Evolutionary conservation across 2,888 invertebrate species (phyloP), one percentile per base, ranked within the genome.

Genomic region (Hirtodrosophila alboralis): DNA sequence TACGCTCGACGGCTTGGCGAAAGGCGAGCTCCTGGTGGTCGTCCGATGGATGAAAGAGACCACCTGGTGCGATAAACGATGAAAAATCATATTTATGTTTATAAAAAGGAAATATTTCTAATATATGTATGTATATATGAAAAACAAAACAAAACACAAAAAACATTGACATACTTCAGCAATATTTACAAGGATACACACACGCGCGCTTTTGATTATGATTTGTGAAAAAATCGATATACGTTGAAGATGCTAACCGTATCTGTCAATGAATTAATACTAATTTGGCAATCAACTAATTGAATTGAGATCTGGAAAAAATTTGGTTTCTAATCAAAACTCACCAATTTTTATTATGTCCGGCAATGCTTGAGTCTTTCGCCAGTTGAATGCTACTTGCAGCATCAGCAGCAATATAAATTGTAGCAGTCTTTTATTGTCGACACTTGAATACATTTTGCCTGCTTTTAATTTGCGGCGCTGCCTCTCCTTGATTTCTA

Each of bases 21-120:
- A 98, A 98, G 33, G 97, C 97, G 56, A 96, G 93, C 90, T 97
- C 97, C 90, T 96, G 96, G 86, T 95, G 95, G 89, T 96, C 95
- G 90, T 96, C 96, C 58, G 95, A 94, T 9, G 96, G 95, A 91
- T 97, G 96, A 90, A 97, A 97, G 47, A 97, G 92, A 34, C 96
- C 97, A 90, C 97, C 97, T 97, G 74, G 21, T 37, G 18, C 33
- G 12, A 34, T 9, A 52, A 26, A 21, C 28, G 37, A 37, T 23
- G 4, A 12, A 40, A 49, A 4, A 5, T 18, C 5, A 5, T 5
- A 64, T 23, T 31, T 36, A 45, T 36, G 18, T 33, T 28, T 26
- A 44, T 51, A 16, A 36, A 30, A 26, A 44, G 2, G 18, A 10
- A 18, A 33, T 18, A 12, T 31, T 26, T 41, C 16, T 13, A 27